Conservation (phyloP, 2,888 invertebrate genomes). For the Hydropsyche betteni region DNA sequence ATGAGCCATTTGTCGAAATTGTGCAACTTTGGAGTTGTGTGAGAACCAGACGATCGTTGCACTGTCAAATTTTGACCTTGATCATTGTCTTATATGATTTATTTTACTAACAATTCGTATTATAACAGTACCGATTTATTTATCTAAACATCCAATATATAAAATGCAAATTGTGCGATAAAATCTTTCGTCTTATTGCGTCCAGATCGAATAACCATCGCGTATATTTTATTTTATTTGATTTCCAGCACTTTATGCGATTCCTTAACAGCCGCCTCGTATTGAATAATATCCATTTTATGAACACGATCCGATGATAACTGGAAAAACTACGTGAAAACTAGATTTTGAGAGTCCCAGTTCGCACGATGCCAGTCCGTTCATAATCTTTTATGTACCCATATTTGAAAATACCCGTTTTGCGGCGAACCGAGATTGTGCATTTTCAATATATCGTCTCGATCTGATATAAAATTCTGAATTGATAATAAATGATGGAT, state of each 20-base stretch:
- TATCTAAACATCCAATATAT: too few species aligned
- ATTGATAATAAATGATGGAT: too few species aligned
- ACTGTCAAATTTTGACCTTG: constrained; percentile 4
- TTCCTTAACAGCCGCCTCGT: too few species aligned
- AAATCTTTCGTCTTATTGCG: too few species aligned
- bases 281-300: too few species aligned
- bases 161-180: too few species aligned
- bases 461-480: neutral
- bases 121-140: neutral
- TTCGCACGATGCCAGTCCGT: constrained; percentile 1
- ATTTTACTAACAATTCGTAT: constrained; percentile 1
- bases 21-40: constrained; percentile 15
- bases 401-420: too few species aligned
- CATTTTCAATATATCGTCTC: neutral
- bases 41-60: constrained; percentile 17
- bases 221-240: too few species aligned
- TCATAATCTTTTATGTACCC: too few species aligned
- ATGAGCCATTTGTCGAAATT: neutral
- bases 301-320: neutral
- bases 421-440: neutral
- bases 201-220: too few species aligned
- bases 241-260: too few species aligned
- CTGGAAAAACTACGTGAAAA: constrained; percentile 10
- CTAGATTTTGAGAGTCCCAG: constrained; percentile 8
- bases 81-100: constrained; percentile 4